Conservation (phyloP, 2,113 vertebrate species). For the Eolophus roseicapilla region DNA sequence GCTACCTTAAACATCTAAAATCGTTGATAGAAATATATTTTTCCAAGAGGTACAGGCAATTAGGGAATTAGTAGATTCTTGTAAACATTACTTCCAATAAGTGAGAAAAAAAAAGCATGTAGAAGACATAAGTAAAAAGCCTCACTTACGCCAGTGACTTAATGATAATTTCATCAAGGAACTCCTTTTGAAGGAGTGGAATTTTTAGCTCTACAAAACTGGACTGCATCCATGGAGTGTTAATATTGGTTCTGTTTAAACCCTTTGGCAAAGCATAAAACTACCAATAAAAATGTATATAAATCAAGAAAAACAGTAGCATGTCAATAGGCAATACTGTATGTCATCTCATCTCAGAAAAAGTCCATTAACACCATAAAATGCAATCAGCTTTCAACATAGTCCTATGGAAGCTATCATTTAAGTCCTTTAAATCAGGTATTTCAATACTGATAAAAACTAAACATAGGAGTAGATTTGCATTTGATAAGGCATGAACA, state of each 20-base stretch:
- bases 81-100: background rate
- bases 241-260: background rate
- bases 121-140: background rate
- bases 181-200: background rate
- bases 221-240: background rate
- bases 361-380: background rate
- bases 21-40: background rate
- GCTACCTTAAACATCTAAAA: background rate
- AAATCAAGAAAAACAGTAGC: background rate
- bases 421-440: background rate
- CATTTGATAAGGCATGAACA: background rate
- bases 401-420: background rate
- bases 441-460: background rate
- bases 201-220: background rate
- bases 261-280: background rate
- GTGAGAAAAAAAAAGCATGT: background rate
- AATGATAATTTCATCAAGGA: background rate
- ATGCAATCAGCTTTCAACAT: background rate
- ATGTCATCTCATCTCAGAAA: background rate
- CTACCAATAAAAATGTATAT: background rate
- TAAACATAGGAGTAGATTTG: background rate
- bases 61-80: background rate
- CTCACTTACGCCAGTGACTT: background rate
- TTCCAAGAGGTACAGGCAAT: background rate
- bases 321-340: background rate